Evolutionary conservation across 1,140 invertebrate genomes (phyloP), one percentile per base, ranked within the genome.

Genomic region (Drosophila takahashii): DNA sequence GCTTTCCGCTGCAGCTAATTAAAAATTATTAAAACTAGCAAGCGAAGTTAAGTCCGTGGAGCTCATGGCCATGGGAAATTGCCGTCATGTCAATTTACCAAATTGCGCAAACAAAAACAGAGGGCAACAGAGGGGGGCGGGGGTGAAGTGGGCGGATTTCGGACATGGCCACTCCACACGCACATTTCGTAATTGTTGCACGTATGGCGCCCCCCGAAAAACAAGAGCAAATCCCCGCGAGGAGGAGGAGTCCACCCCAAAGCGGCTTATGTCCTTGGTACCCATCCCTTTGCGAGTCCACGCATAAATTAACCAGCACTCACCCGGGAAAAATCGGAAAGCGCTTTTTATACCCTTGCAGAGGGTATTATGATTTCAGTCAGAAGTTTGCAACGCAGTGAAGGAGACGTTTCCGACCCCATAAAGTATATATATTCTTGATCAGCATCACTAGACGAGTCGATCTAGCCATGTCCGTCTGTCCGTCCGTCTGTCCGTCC

Each of bases 91-190:
- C 74, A 69, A 69, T 77, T 76, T 76, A 48, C 53, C 74, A 77
- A 77, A 76, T 77, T 77, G 64, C 56, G 36, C 62, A 69, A 77
- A 77, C 74, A 77, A 75, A 77, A 75, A 76, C 74, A 77, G 39
- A 56, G 62, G 36, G 47, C 11, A 51, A 27, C 36, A 1, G 11
- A 5, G 26, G 42, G 7, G 13, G 16, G 26, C 36, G 7, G 13
- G 16, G 26, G 2, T 3, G 16, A 0, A 4, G 9, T 3, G 8
- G 41, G 16, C 3, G 41, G 16, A 3, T 0, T 41, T 7, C 22
- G 42, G 16, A 22, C 26, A 48, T 4, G 47, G 47, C 7, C 26
- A 48, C 26, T 10, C 27, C 45, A 51, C 54, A 77, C 74, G 42
- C 72, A 60, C 73, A 56, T 54, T 76, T 39, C 62, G 54, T 66